Conservation (phyloP, 2,113 vertebrate genomes). For the Progne subis region DNA sequence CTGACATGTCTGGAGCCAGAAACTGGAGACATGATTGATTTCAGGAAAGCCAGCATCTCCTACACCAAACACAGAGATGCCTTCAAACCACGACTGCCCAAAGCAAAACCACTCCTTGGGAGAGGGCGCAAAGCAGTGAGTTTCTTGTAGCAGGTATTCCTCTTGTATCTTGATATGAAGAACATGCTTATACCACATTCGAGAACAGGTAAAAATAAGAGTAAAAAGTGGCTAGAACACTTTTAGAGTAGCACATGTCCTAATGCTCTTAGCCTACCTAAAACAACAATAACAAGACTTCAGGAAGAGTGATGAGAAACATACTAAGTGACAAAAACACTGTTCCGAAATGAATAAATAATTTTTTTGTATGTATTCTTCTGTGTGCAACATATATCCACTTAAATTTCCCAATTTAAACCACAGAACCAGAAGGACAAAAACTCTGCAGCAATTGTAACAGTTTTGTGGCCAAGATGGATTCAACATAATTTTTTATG, state of each 20-base stretch:
- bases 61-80: not conserved
- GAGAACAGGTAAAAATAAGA: not conserved
- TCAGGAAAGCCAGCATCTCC: not conserved
- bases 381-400: rapidly evolving
- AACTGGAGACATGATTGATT: not conserved
- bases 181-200: rapidly evolving
- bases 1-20: not conserved
- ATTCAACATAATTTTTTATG: not conserved
- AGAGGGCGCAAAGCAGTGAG: not conserved
- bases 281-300: not conserved
- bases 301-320: not conserved
- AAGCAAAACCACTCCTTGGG: not conserved
- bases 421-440: not conserved
- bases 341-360: not conserved
- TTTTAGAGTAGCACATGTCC: not conserved
- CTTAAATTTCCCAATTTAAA: not conserved
- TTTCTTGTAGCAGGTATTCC: not conserved
- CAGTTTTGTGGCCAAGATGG: not conserved
- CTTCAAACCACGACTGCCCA: not conserved
- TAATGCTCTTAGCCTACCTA: not conserved
- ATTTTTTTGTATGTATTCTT: not conserved
- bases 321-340: not conserved
- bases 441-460: not conserved
- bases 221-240: not conserved
- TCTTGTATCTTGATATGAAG: not conserved